Evolutionary conservation across 2,113 vertebrate genomes (phyloP).

Genomic region (Sapayoa aenigma): DNA sequence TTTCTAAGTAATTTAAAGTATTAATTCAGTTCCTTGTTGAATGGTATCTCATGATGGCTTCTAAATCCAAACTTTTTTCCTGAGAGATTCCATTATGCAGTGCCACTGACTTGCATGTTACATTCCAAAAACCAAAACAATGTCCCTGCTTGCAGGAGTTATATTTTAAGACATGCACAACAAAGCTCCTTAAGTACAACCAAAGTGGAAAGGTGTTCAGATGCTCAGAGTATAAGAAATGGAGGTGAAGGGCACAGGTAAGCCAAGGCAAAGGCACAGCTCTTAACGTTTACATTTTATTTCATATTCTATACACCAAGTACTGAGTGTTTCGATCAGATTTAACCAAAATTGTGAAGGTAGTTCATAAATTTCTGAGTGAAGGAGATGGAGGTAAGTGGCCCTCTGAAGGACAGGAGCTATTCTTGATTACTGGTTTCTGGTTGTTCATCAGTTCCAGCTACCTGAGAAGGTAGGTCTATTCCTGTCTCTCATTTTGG

Average conservation of each 20-base stretch:
- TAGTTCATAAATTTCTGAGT: neutral
- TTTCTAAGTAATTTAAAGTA: neutral
- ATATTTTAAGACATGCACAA: neutral
- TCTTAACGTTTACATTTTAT: neutral
- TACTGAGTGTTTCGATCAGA: neutral
- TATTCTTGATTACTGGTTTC: neutral
- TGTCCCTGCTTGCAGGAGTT: neutral
- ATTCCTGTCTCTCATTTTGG: neutral
- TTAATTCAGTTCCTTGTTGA: neutral
- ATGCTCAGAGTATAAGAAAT: neutral
- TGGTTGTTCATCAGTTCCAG: neutral
- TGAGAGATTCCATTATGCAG: neutral
- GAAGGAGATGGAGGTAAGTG: neutral
- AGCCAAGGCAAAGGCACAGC: neutral
- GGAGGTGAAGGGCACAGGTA: neutral
- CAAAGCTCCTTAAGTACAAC: neutral
- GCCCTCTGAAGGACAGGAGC: neutral
- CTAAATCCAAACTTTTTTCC: neutral
- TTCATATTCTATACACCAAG: neutral
- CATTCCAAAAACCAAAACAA: neutral
- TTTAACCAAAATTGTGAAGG: neutral
- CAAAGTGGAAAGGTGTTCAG: neutral
- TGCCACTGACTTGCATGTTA: accelerated
- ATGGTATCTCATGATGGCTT: neutral
- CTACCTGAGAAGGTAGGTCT: neutral